Evolutionary conservation across 2,113 vertebrate species (phyloP), one percentile per base, ranked within the genome.

Genomic region (Apteryx owenii): DNA sequence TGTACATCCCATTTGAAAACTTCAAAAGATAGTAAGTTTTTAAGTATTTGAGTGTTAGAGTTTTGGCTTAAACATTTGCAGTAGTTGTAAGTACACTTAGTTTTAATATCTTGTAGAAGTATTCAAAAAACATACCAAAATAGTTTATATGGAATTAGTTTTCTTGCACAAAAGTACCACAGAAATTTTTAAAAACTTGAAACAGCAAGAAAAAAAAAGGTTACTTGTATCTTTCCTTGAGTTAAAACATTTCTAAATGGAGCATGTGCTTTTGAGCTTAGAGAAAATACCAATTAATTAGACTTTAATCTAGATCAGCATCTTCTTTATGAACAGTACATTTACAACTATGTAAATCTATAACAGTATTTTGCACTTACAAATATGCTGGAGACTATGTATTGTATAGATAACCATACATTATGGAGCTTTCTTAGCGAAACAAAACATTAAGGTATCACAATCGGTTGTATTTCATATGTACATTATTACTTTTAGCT

Each of bases 321-420:
- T 6, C 16, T 54, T 78, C 0, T 1, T 95, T 92, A 21, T 25
- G 66, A 81, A 40, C 50, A 42, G 3, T 72, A 26, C 14, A 48
- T 83, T 85, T 86, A 22, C 17, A 70, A 58, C 29, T 44, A 33
- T 3, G 9, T 86, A 48, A 70, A 86, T 62, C 6, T 54, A 0
- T 40, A 65, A 23, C 8, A 36, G 3, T 40, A 33, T 79, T 81
- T 81, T 56, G 9, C 64, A 26, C 62, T 79, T 53, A 12, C 44
- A 79, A 73, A 60, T 22, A 4, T 33, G 26, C 42, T 81, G 60
- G 60, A 54, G 33, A 79, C 51, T 60, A 21, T 42, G 13, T 10
- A 12, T 1, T 0, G 2, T 23, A 42, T 18, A 51, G 28, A 25
- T 88, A 33, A 46, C 36, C 10, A 1, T 58, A 28, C 8, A 51